Conservation (phyloP, 1,140 invertebrate genomes). For the Drosophila azteca region DNA sequence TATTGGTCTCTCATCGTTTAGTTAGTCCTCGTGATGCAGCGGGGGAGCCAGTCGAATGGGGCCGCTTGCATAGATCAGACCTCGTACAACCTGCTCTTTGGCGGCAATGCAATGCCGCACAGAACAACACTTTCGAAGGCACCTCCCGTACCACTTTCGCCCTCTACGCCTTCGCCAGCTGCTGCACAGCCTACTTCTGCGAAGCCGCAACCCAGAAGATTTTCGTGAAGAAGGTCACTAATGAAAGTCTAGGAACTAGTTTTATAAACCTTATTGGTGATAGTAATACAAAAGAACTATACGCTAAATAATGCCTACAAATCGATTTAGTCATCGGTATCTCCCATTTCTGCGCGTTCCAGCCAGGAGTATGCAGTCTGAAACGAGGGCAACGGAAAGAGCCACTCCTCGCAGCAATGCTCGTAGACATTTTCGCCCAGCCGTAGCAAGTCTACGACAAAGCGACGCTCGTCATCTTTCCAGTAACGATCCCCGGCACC, state of each 20-base stretch:
- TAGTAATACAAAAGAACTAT: not conserved
- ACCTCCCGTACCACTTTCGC: slow-evolving; percentile 69
- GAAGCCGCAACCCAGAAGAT: slow-evolving; percentile 55
- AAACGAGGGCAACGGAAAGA: slow-evolving; percentile 68
- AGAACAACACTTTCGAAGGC: slow-evolving; percentile 71
- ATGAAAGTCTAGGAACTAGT: slow-evolving; percentile 8
- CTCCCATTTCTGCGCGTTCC: not conserved
- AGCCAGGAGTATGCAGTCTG: slow-evolving; percentile 58
- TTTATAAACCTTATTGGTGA: not conserved
- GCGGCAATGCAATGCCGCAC: slow-evolving; percentile 32
- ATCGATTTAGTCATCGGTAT: not conserved
- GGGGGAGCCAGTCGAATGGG: slow-evolving; percentile 62
- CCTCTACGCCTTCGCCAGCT: slow-evolving; percentile 71
- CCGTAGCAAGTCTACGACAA: slow-evolving; percentile 63
- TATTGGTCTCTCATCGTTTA: slow-evolving; percentile 1
- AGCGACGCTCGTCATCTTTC: slow-evolving; percentile 69
- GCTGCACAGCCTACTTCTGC: slow-evolving; percentile 52
- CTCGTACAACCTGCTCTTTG: slow-evolving; percentile 69
- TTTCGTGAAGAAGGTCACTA: slow-evolving; percentile 45
- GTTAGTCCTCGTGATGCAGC: slow-evolving; percentile 19
- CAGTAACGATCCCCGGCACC: slow-evolving; percentile 63
- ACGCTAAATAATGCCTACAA: slow-evolving; percentile 2
- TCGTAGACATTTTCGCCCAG: slow-evolving; percentile 67
- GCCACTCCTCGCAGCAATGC: slow-evolving; percentile 75
- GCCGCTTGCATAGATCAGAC: slow-evolving; percentile 74